Evolutionary conservation across 2,888 invertebrate species (phyloP).

Genomic region (Catonia carolina): DNA sequence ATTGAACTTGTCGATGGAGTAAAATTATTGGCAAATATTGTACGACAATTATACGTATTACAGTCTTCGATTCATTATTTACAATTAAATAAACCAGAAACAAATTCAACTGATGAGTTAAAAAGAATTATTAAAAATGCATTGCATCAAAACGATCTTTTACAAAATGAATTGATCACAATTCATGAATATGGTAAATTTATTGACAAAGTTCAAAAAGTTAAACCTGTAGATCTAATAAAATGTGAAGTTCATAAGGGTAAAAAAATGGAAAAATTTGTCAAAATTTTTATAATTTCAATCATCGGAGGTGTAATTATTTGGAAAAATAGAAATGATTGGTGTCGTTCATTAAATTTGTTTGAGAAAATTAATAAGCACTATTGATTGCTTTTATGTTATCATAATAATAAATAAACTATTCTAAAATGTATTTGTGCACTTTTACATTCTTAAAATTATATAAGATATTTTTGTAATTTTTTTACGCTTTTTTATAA

Average conservation of each 20-base stretch:
- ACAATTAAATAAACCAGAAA: conserved; percentile 11
- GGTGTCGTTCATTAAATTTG: too few species aligned
- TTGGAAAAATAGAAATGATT: background rate
- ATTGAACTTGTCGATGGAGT: conserved; percentile 19
- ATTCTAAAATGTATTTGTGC: too few species aligned
- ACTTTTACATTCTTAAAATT: too few species aligned
- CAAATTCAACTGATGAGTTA: conserved; percentile 2
- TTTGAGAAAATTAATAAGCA: too few species aligned
- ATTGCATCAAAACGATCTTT: conserved; percentile 14
- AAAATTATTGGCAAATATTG: conserved; percentile 20
- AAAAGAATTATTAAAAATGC: conserved; percentile 12
- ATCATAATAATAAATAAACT: too few species aligned
- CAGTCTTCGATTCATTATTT: conserved; percentile 23
- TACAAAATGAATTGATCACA: conserved; percentile 15
- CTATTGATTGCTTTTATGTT: too few species aligned
- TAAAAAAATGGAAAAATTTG: too few species aligned
- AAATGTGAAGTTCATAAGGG: conserved; percentile 4
- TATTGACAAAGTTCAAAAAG: conserved; percentile 22
- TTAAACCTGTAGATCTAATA: conserved; percentile 25
- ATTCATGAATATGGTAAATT: conserved; percentile 18
- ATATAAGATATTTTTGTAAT: too few species aligned
- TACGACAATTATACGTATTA: conserved; percentile 26
- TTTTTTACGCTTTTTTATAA: too few species aligned
- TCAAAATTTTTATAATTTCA: background rate
- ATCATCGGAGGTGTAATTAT: background rate